Conservation (phyloP, 2,113 vertebrate species). For the Forbesichthys papilliferus region DNA sequence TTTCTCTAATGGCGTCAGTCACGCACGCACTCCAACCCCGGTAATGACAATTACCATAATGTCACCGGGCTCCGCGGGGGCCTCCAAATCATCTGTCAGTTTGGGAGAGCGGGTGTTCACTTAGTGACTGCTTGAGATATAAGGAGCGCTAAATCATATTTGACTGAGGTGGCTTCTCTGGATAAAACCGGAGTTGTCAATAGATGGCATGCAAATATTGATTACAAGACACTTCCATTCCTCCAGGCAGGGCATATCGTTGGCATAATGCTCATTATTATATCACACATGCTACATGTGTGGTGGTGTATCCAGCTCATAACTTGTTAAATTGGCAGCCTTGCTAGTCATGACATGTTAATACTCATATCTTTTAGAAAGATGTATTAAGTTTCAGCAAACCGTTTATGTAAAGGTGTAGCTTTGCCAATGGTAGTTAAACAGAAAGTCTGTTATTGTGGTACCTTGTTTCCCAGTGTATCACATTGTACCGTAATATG, state of each 20-base stretch:
- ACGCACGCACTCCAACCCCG: constrained; percentile 75
- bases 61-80: constrained; percentile 68
- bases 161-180: constrained; percentile 26
- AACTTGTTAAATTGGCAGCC: too few species aligned
- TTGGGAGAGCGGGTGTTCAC: constrained; percentile 54
- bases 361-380: background rate
- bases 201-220: background rate
- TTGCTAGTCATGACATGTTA: background rate
- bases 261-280: too few species aligned
- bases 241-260: too few species aligned
- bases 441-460: too few species aligned
- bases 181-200: background rate
- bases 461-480: too few species aligned
- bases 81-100: constrained; percentile 69
- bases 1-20: constrained; percentile 83
- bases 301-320: constrained; percentile 4
- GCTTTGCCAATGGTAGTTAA: too few species aligned
- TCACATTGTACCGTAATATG: too few species aligned
- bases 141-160: constrained; percentile 41
- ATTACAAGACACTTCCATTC: background rate
- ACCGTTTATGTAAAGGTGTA: too few species aligned
- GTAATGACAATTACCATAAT: constrained; percentile 84
- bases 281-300: background rate
- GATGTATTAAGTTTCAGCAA: background rate
- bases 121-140: constrained; percentile 47